Percentiles rank a stretch among this genome's conserved stretches.
These are phyloP conservation scores for Brachionus rubens DNA, from an alignment of 1,140 invertebrate genomes.

Conservation along the genomic window DNA sequence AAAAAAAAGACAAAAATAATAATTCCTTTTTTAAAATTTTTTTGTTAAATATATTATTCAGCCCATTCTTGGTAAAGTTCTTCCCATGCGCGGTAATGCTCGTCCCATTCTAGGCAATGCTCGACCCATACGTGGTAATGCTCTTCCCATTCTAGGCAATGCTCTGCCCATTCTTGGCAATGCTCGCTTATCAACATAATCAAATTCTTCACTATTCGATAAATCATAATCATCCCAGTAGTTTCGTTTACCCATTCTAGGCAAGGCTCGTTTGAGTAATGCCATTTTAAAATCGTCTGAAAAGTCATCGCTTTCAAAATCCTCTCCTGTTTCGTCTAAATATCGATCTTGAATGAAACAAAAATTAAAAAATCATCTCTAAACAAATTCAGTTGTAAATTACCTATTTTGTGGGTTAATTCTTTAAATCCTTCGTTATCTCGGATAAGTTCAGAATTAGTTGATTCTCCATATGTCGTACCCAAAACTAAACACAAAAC, in stretches of 20 bases:
- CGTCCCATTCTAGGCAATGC: slow-evolving; percentile 39
- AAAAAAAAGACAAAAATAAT: neutral
- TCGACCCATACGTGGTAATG: slow-evolving; percentile 39
- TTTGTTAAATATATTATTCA: too few species aligned
- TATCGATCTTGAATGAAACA: slow-evolving; percentile 14
- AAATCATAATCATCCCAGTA: slow-evolving; percentile 17
- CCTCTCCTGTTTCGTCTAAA: neutral
- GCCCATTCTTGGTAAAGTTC: slow-evolving; percentile 3
- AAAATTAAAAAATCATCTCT: neutral
- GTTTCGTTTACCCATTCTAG: slow-evolving; percentile 29
- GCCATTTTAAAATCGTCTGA: neutral
- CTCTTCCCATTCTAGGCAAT: slow-evolving; percentile 40
- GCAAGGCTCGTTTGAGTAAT: slow-evolving; percentile 22
- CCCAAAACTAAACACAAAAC: too few species aligned
- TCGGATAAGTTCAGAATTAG: too few species aligned
- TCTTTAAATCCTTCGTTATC: too few species aligned
- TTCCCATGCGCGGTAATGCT: slow-evolving; percentile 31
- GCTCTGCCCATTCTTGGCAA: slow-evolving; percentile 40
- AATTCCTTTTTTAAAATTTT: neutral
- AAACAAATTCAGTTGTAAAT: neutral
- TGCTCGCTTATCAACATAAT: slow-evolving; percentile 21
- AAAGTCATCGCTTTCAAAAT: neutral
- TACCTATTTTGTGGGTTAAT: neutral
- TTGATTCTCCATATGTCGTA: too few species aligned
- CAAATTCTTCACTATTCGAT: neutral